Conservation (phyloP, 1,140 invertebrate species). For the Polypedilum vanderplanki region DNA sequence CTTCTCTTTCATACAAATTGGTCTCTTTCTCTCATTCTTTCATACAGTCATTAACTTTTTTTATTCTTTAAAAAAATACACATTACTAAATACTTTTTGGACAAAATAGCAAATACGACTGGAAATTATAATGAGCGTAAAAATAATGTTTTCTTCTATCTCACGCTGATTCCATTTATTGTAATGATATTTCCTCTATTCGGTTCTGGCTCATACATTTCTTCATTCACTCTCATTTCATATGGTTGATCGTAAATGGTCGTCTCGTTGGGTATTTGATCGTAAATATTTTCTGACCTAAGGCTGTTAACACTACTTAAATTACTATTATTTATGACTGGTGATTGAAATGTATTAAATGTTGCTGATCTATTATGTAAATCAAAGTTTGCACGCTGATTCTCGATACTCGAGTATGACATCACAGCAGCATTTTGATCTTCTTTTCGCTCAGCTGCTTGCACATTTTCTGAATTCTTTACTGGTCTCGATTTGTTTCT, state of each 20-base stretch:
- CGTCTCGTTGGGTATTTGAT: conserved; percentile 43
- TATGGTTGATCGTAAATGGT: conserved; percentile 49
- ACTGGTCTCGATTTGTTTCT: conserved; percentile 74
- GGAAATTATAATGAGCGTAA: neutral
- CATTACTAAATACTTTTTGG: conserved; percentile 1
- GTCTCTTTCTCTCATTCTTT: no score
- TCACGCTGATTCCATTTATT: conserved; percentile 64
- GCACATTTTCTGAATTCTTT: conserved; percentile 80
- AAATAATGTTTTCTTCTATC: conserved; percentile 43
- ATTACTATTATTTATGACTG: conserved; percentile 30
- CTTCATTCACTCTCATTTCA: conserved; percentile 54
- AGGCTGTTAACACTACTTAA: conserved; percentile 28
- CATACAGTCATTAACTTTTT: no score
- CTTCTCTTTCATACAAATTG: no score
- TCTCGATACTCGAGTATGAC: conserved; percentile 62
- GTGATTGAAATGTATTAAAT: conserved; percentile 42
- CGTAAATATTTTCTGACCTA: conserved; percentile 42
- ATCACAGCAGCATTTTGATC: conserved; percentile 76
- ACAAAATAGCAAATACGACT: conserved; percentile 9
- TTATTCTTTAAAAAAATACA: neutral
- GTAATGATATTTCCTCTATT: conserved; percentile 58
- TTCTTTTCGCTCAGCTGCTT: conserved; percentile 75
- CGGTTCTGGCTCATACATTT: conserved; percentile 64
- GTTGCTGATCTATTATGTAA: conserved; percentile 38
- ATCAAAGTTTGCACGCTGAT: conserved; percentile 37